phyloP scores from a whole-genome alignment of 2,888 invertebrate genomes.

The Volucella zonaria region DNA sequence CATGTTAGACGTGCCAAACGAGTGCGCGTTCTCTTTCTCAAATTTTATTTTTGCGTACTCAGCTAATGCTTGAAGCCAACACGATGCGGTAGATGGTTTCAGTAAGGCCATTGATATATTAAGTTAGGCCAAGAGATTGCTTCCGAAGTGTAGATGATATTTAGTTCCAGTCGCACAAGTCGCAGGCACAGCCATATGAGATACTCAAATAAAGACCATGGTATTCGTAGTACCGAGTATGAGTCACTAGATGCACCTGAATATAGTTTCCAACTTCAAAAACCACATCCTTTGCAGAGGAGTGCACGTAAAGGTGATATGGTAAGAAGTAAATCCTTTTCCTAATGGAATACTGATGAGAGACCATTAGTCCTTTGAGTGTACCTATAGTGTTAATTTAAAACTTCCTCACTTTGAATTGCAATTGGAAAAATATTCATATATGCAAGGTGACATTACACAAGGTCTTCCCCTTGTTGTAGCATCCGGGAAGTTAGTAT shows the following conservation, averaged over 20 bases:
- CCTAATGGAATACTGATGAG: slow-evolving; percentile 44
- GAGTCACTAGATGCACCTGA: background rate
- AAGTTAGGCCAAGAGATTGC: no score
- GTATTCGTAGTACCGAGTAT: background rate
- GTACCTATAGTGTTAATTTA: slow-evolving; percentile 31
- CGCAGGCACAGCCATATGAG: background rate
- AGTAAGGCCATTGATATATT: no score
- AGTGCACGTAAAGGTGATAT: background rate
- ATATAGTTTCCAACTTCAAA: background rate
- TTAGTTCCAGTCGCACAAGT: background rate
- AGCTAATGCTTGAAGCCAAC: no score
- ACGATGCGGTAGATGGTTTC: no score
- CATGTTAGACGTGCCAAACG: background rate
- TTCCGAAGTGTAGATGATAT: no score
- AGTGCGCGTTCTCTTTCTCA: background rate
- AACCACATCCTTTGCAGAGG: background rate
- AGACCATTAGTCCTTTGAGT: slow-evolving; percentile 41
- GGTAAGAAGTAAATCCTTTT: background rate
- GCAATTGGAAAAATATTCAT: slow-evolving; percentile 33
- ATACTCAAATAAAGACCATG: background rate
- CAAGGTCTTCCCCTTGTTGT: no score
- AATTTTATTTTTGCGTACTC: no score
- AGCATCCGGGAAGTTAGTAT: no score
- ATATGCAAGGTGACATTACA: background rate
- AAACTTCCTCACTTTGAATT: slow-evolving; percentile 27